These are phyloP conservation scores for Stomatorhinus walkeri DNA, from an alignment of 2,797 vertebrate species.

Conservation along the genomic window DNA sequence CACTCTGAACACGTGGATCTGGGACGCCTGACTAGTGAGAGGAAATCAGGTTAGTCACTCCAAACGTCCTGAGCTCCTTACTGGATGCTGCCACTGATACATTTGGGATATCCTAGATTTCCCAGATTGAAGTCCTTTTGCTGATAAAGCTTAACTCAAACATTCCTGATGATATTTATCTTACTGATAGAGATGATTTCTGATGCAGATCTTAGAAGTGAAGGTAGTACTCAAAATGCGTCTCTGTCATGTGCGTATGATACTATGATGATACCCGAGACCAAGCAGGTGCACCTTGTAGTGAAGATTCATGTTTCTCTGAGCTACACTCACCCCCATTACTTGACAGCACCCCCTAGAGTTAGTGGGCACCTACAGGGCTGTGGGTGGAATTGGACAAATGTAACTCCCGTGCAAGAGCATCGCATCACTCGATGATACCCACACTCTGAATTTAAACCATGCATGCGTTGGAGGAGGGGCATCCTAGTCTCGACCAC, in stretches of 20 bases:
- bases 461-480: background rate
- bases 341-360: background rate
- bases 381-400: background rate
- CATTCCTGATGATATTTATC: background rate
- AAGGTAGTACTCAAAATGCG: background rate
- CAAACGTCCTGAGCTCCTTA: background rate
- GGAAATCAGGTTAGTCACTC: constrained; percentile 27
- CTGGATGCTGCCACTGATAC: background rate
- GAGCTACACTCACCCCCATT: background rate
- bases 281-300: background rate
- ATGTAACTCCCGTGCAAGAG: background rate
- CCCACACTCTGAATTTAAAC: background rate
- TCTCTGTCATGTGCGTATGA: background rate
- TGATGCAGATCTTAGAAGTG: background rate
- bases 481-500: background rate
- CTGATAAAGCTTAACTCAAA: background rate
- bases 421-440: background rate
- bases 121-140: background rate
- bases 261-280: background rate
- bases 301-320: background rate
- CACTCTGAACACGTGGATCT: constrained; percentile 33
- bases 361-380: background rate
- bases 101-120: background rate
- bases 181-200: background rate
- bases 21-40: constrained; percentile 51